Percentiles rank a stretch among this genome's conserved stretches.
Evolutionary conservation across 2,113 vertebrate genomes (phyloP).

Genomic region (Phasianus colchicus): DNA sequence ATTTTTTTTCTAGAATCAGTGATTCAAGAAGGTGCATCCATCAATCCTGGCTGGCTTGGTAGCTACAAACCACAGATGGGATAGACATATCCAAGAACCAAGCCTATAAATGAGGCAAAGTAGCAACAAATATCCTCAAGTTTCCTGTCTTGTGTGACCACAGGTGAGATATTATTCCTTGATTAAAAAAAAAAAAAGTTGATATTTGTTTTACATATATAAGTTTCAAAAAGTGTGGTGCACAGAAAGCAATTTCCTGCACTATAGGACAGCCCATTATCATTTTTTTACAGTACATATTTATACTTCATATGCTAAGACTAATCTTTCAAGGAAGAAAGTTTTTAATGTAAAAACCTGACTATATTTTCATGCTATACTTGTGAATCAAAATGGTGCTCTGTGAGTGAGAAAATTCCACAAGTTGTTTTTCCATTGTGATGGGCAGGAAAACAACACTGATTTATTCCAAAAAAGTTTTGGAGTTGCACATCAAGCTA

Average conservation of each 20-base stretch:
- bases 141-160: background rate
- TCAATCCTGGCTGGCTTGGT: background rate
- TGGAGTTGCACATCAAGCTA: background rate
- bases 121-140: background rate
- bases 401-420: background rate
- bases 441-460: background rate
- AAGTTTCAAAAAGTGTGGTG: background rate
- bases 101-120: background rate
- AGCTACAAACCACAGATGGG: rapidly evolving
- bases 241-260: background rate
- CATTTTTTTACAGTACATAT: background rate
- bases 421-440: background rate
- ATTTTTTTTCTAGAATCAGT: background rate
- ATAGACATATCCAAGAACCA: background rate
- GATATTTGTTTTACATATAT: background rate
- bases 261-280: background rate
- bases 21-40: background rate
- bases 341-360: background rate
- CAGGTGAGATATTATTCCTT: background rate
- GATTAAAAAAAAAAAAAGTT: background rate
- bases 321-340: background rate
- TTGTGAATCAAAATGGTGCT: background rate
- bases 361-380: background rate
- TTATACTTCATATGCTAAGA: background rate
- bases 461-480: background rate